Percentiles rank a stretch among this genome's conserved stretches.
Evolutionary conservation across 2,888 invertebrate genomes (phyloP).

Genomic region (Sturmia bella): DNA sequence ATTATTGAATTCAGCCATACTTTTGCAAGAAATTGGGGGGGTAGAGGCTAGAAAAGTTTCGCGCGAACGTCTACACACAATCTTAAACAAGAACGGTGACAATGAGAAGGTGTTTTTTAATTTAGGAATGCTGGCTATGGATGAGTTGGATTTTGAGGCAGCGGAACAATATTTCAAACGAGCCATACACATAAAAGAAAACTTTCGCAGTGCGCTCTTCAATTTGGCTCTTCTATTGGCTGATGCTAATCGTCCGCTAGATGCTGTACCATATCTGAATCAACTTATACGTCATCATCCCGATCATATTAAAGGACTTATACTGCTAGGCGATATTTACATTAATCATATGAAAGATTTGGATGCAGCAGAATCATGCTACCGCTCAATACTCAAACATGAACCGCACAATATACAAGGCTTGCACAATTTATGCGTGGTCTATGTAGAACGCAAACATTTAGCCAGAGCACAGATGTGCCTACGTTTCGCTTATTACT

Average conservation of each 20-base stretch:
- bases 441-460: slow-evolving; percentile 95
- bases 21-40: slow-evolving; percentile 94
- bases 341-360: slow-evolving; percentile 97
- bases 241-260: slow-evolving; percentile 92
- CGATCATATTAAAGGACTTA: slow-evolving; percentile 96
- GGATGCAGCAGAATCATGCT: slow-evolving; percentile 97
- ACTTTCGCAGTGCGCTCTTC: slow-evolving; percentile 96
- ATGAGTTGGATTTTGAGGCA: slow-evolving; percentile 92
- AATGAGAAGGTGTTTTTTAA: slow-evolving; percentile 97
- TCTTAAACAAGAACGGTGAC: slow-evolving; percentile 85
- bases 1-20: slow-evolving; percentile 95
- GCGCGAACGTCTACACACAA: slow-evolving; percentile 89
- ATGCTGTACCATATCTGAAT: slow-evolving; percentile 95
- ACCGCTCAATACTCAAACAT: slow-evolving; percentile 91
- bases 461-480: slow-evolving; percentile 93
- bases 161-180: slow-evolving; percentile 96
- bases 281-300: slow-evolving; percentile 95
- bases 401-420: slow-evolving; percentile 97
- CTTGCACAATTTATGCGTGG: slow-evolving; percentile 97
- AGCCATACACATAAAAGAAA: slow-evolving; percentile 92
- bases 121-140: slow-evolving; percentile 98
- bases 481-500: slow-evolving; percentile 88
- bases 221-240: slow-evolving; percentile 95
- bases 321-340: slow-evolving; percentile 96
- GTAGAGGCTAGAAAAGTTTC: slow-evolving; percentile 91